Conservation (phyloP, 2,797 vertebrate genomes). For the Triplophysa bombifrons region DNA sequence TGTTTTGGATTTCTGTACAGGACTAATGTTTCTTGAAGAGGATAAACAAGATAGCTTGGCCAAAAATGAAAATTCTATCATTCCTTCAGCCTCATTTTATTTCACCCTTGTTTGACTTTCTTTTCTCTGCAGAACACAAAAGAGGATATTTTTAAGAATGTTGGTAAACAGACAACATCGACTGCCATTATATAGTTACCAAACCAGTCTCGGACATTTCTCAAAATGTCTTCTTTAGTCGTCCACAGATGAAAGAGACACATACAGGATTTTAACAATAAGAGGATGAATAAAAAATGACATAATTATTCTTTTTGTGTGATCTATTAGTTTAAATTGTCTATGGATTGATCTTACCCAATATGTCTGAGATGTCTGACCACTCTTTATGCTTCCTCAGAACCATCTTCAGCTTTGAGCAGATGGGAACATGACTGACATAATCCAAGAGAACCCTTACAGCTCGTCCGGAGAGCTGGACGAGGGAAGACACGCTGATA, state of each 20-base stretch:
- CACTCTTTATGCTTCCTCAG: slow-evolving; percentile 81
- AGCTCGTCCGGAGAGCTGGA: slow-evolving; percentile 75
- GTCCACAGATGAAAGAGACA: too few species aligned
- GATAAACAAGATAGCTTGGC: background rate
- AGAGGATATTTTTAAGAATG: too few species aligned
- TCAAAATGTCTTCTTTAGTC: too few species aligned
- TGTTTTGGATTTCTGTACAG: background rate
- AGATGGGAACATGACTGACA: slow-evolving; percentile 79
- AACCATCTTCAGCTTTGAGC: slow-evolving; percentile 78
- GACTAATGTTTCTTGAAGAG: background rate
- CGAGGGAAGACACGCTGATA: slow-evolving; percentile 82
- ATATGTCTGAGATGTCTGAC: slow-evolving; percentile 77
- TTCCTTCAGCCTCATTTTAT: too few species aligned
- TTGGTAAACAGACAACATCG: too few species aligned
- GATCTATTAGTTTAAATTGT: slow-evolving; percentile 9
- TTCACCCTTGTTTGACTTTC: too few species aligned
- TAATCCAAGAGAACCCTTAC: slow-evolving; percentile 83
- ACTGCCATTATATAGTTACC: too few species aligned
- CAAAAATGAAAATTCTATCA: background rate
- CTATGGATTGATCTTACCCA: slow-evolving; percentile 66
- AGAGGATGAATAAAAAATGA: too few species aligned
- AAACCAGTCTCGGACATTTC: too few species aligned
- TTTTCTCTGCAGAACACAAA: too few species aligned
- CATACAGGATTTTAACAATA: too few species aligned
- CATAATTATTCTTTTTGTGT: too few species aligned